phyloP scores from a whole-genome alignment of 2,113 vertebrate species.

The Nymphicus hollandicus region DNA sequence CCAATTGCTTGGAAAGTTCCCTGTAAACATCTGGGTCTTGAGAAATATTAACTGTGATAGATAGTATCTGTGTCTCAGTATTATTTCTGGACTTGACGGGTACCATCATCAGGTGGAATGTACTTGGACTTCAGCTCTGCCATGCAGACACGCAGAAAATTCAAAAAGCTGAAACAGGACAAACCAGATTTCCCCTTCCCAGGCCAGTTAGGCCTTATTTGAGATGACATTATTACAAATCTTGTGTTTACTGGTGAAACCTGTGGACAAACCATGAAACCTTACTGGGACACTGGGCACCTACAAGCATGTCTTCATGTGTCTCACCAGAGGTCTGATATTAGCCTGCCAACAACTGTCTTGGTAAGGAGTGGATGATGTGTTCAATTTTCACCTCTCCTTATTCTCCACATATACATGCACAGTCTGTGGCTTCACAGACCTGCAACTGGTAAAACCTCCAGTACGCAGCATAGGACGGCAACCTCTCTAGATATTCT shows the following conservation, averaged over 20 bases:
- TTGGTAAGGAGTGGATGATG: not conserved
- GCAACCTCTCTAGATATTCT: not conserved
- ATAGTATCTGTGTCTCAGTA: not conserved
- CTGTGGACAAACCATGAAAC: not conserved
- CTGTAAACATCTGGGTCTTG: not conserved
- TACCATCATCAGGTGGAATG: not conserved
- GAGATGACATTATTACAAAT: not conserved
- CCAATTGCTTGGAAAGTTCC: not conserved
- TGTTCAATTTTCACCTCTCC: not conserved
- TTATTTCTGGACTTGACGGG: not conserved
- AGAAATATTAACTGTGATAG: not conserved
- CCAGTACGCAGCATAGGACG: not conserved
- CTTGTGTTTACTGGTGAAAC: not conserved
- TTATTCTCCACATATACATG: not conserved
- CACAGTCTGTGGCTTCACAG: fast-evolving
- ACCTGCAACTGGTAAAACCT: not conserved
- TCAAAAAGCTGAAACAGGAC: not conserved
- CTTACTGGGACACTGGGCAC: not conserved
- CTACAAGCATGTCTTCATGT: not conserved
- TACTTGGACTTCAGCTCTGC: not conserved
- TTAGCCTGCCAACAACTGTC: not conserved
- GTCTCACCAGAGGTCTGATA: not conserved
- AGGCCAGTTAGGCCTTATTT: not conserved
- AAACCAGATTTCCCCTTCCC: not conserved
- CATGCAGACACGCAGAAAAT: not conserved